Base-by-base conservation (phyloP, 2,888 invertebrate genomes). In the Malacosoma neustria region DNA sequence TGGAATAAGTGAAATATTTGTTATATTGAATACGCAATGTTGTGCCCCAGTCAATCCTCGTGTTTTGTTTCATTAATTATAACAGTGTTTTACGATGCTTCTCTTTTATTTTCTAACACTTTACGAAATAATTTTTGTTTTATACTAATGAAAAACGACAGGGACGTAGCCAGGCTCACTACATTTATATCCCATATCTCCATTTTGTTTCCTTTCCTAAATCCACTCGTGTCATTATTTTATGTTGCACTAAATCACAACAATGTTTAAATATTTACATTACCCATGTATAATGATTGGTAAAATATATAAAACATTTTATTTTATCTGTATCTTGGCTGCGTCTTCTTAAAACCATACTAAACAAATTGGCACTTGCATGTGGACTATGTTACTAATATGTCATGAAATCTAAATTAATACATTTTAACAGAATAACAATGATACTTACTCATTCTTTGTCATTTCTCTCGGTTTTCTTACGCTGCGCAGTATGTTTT, bases 401-500 rank as follows among this genome's bases (percentile, higher is more conserved):
- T 61, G 61, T 64, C 53, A 66, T 72, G 72, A 6, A 22, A 22
- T 9, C 70, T 72, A 70, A 71, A 70, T 67, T 77, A 22, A 22
- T 22, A 22, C 22, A 22, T 22, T 22, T 22, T 3, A 71, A 68
- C 57, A 55, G 66, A 61, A 55, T 54, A 55, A 57, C 54, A 63
- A 75, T 68, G 62, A 64, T 63, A 77, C 69, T 76, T 65, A 80
- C 70, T 79, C 59, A 77, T 79, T 75, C 64, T 79, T 81, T 89
- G 87, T 88, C 79, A 85, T 89, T 89, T 90, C 89, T 89, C 81
- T 89, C 89, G 90, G 89, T 91, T 88, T 87, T 87, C 89, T 89
- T 88, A 89, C 90, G 92, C 92, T 92, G 92, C 92, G 89, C 94
- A 97, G 96, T 95, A 93, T 96, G 90, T 96, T 96, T 93, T 96